Evolutionary conservation across 2,797 vertebrate genomes (phyloP).

Genomic region (Rhyacichthys aspro): DNA sequence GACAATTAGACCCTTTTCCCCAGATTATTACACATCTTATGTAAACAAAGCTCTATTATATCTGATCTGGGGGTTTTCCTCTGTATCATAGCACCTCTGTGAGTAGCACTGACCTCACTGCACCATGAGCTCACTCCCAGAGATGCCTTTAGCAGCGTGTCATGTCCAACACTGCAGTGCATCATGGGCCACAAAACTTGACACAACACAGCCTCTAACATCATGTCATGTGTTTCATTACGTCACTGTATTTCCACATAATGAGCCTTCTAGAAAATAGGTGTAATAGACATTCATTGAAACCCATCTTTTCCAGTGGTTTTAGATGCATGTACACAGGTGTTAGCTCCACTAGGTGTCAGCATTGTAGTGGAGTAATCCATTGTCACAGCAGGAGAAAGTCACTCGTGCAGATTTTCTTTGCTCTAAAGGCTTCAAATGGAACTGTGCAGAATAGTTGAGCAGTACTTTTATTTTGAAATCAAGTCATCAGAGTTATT

Average conservation of each 20-base stretch:
- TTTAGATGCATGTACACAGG: constrained; percentile 26
- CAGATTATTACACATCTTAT: not conserved
- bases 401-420: no score
- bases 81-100: constrained; percentile 56
- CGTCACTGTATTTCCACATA: constrained; percentile 55
- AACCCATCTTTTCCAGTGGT: not conserved
- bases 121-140: constrained; percentile 71
- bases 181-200: constrained; percentile 50
- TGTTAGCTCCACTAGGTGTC: constrained; percentile 74
- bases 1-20: constrained; percentile 6
- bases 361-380: constrained; percentile 56
- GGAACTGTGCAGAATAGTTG: no score
- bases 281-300: not conserved
- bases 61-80: not conserved
- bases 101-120: constrained; percentile 69
- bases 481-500: no score
- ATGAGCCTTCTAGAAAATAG: constrained; percentile 9
- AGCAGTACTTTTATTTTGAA: no score
- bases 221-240: constrained; percentile 44
- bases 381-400: not conserved
- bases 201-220: constrained; percentile 66
- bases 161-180: constrained; percentile 45
- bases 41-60: constrained; percentile 2
- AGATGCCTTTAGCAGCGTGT: constrained; percentile 45
- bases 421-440: no score